Base-by-base conservation (phyloP, 2,797 vertebrate genomes). In the Petrocephalus schoutedeni region DNA sequence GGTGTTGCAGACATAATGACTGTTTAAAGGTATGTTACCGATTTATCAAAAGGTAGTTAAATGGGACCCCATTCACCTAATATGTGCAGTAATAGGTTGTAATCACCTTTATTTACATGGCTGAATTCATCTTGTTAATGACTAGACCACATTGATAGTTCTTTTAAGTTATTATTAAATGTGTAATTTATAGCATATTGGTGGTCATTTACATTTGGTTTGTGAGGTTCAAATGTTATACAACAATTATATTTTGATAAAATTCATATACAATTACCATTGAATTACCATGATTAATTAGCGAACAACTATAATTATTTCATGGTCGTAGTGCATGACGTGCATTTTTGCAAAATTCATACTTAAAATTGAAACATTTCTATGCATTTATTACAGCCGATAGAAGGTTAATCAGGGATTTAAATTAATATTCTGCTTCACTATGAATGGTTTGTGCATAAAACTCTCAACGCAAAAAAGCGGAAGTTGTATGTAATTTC, bases 71-170 rank as follows among this genome's bases (percentile, higher is more conserved):
- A 93, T 94, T 95, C 93, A 89, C 90, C 93, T 93, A 89, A 95
- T 95, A 93, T 92, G 92, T 94, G 93, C 92, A 93, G 92, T 94
- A 96, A 95, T 95, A 93, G 94, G 92, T 88, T 87, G 92, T 95
- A 95, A 96, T 96, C 95, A 94, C 95, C 94, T 95, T 93, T 93
- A 94, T 93, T 93, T 93, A 93, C 94, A 93, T 94, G 93, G 89
- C 93, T 95, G 95, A 94, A 92, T 91, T 90, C 91, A 94, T 95
- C 92, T 93, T 87, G 89, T 92, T 94, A 95, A 95, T 92, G 92
- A 91, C 91, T 92, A 93, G 93, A 91, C 92, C 93, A 93, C 92
- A 92, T 91, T 93, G 93, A 95, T 91, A 93, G 87, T 71, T 91
- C 67, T 71, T 71, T 16, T 16, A 71, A 71, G 32, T 71, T 71